These are phyloP conservation scores for Acanthaster planci DNA, from an alignment of 35 echinoderm and acorn worm species.

Conservation along the genomic window DNA sequence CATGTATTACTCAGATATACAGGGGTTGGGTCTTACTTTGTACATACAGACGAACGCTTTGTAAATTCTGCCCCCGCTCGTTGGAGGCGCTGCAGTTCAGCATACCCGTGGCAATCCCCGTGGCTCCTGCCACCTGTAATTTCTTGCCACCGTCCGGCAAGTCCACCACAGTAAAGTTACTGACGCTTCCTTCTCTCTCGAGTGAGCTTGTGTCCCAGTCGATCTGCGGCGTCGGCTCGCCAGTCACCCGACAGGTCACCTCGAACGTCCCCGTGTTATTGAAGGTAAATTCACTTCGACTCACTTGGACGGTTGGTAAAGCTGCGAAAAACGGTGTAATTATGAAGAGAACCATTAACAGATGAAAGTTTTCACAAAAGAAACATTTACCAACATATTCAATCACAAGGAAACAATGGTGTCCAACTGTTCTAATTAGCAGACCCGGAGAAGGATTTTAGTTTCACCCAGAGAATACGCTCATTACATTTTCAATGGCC, in stretches of 20 bases:
- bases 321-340: not conserved
- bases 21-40: conserved; percentile 29
- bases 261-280: conserved; percentile 45
- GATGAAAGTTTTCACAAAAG: too few relatives aligned
- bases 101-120: conserved; percentile 30
- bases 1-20: not conserved
- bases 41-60: conserved; percentile 14
- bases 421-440: too few relatives aligned
- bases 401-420: too few relatives aligned
- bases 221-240: conserved; percentile 35
- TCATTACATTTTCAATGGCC: too few relatives aligned
- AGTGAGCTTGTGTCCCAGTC: conserved; percentile 37
- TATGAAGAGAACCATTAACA: too few relatives aligned
- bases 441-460: too few relatives aligned
- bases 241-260: conserved; percentile 17
- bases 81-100: conserved; percentile 39
- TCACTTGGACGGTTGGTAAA: conserved; percentile 18
- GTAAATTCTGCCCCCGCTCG: not conserved
- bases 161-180: not conserved
- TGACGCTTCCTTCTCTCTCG: not conserved
- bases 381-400: too few relatives aligned
- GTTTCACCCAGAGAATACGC: too few relatives aligned
- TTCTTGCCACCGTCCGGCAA: not conserved
- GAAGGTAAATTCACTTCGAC: conserved; percentile 13
- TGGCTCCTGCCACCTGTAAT: conserved; percentile 29